These are phyloP conservation scores for Limnothrissa miodon DNA, from an alignment of 2,113 vertebrate genomes.

Conservation along the genomic window DNA sequence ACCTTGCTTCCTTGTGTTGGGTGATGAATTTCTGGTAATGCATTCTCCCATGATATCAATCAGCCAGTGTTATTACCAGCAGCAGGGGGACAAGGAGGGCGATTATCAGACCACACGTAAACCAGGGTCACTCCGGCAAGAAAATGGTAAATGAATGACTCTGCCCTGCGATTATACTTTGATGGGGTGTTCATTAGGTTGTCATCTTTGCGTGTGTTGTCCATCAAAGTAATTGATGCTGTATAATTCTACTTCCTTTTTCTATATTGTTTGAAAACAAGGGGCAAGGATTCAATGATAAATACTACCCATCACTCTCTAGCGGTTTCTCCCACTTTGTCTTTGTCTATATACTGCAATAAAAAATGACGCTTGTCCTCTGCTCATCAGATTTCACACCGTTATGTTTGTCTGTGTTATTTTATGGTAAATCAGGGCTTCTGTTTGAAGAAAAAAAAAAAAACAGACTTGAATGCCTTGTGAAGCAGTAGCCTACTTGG, in stretches of 20 bases:
- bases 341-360: constrained; percentile 24
- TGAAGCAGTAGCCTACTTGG: constrained; percentile 48
- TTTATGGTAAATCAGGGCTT: constrained; percentile 20
- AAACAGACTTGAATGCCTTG: constrained; percentile 45
- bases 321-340: constrained; percentile 18
- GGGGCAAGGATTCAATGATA: constrained; percentile 27
- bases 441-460: constrained; percentile 42
- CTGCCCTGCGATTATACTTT: constrained; percentile 26
- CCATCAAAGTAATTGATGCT: constrained; percentile 32
- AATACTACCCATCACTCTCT: constrained; percentile 24
- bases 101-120: constrained; percentile 27
- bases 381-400: neutral
- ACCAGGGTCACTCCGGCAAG: constrained; percentile 25
- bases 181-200: constrained; percentile 41
- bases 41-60: constrained; percentile 34
- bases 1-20: constrained; percentile 33
- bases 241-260: constrained; percentile 21
- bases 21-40: constrained; percentile 35
- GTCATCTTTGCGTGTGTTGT: constrained; percentile 34
- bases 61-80: constrained; percentile 31
- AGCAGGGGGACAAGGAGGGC: constrained; percentile 23
- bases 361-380: neutral
- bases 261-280: constrained; percentile 29
- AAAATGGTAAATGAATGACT: constrained; percentile 37
- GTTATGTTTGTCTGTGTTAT: neutral